These are phyloP conservation scores for Heterocephalus glaber DNA, from an alignment of 2,113 vertebrate genomes.

Conservation along the genomic window DNA sequence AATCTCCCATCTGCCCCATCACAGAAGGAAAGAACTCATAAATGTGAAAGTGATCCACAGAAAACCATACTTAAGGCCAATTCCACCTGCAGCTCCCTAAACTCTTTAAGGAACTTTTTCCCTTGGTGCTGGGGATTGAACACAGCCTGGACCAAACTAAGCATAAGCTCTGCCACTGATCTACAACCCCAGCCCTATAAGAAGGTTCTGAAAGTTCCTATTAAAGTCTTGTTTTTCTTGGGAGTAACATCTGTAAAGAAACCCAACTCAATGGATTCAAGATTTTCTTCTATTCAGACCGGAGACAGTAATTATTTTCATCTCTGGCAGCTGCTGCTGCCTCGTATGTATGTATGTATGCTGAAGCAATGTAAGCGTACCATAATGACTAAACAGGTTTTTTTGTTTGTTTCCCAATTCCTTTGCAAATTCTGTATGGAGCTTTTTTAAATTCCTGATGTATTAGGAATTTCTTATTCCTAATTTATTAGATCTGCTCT, in stretches of 20 bases:
- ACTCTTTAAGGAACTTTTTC: not conserved
- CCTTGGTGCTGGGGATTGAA: not conserved
- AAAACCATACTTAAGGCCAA: not conserved
- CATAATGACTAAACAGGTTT: conserved; percentile 18
- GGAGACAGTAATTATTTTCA: conserved; percentile 48
- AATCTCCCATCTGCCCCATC: not conserved
- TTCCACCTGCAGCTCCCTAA: not conserved
- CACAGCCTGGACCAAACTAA: not conserved
- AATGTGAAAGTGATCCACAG: not conserved
- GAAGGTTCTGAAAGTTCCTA: conserved; percentile 11
- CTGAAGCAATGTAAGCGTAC: not conserved
- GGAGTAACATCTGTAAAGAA: conserved; percentile 51
- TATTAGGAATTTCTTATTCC: not conserved
- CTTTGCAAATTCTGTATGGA: conserved; percentile 27
- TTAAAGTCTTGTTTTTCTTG: not conserved
- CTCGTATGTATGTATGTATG: not conserved
- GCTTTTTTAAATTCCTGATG: conserved; percentile 42
- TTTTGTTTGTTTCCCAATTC: conserved; percentile 54
- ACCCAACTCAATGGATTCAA: conserved; percentile 34
- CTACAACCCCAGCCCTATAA: not conserved
- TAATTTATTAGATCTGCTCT: conserved; percentile 13
- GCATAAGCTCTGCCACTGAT: not conserved
- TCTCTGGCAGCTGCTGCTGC: not conserved
- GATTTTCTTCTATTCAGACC: conserved; percentile 38
- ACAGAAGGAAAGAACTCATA: not conserved